Evolutionary conservation across 2,888 invertebrate genomes (phyloP), one percentile per base, ranked within the genome.

Genomic region (Lamproptera curius): DNA sequence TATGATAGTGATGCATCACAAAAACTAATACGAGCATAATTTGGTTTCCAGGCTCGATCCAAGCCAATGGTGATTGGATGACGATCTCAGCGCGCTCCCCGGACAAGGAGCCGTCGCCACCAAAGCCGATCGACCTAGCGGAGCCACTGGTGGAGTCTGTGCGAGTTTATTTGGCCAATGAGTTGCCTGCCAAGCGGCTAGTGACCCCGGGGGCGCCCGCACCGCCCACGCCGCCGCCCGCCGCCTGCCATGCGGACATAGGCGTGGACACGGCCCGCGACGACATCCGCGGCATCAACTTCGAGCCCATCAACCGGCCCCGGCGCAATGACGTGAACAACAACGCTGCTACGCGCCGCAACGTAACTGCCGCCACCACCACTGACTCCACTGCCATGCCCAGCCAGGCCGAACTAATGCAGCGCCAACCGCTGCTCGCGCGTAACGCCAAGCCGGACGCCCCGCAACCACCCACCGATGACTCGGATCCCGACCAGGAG

Each of bases 41-140:
- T 37, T 63, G 50, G 40, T 59, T 88, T 88, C 46, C 88, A 88
- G 88, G 88, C 55, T 70, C 79, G 55, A 72, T 81, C 67, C 84
- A 78, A 60, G 67, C 81, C 53, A 73, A 81, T 76, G 81, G 85
- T 78, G 87, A 87, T 76, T 88, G 88, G 87, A 88, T 88, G 88
- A 88, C 87, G 68, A 80, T 88, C 70, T 82, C 87, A 45, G 70
- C 77, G 47, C 82, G 80, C 61, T 79, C 80, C 50, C 78, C 80
- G 55, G 80, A 78, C 52, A 74, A 80, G 68, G 79, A 79, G 72
- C 73, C 79, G 36, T 62, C 84, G 56, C 82, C 82, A 42, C 79
- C 80, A 28, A 68, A 73, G 69, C 83, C 77, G 70, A 77, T 83
- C 57, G 68, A 75, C 62, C 63, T 73, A 59, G 85, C 86, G 17